Conservation (phyloP, 2,888 invertebrate species). For the Phortica okadai region DNA sequence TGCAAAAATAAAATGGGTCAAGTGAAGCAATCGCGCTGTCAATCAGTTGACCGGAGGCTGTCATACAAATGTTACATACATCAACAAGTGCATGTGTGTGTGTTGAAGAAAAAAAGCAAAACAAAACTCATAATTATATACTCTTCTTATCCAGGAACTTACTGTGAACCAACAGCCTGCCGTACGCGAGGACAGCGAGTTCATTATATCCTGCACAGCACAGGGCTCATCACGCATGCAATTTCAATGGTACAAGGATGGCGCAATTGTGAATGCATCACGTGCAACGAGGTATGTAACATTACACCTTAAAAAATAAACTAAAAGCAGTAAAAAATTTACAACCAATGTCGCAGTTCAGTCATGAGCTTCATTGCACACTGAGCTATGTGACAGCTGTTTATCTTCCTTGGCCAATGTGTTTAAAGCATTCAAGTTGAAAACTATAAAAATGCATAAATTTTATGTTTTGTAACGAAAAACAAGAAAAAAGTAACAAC, state of each 20-base stretch:
- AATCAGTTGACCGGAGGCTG: neutral
- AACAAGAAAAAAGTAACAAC: neutral
- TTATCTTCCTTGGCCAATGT: constrained; percentile 2
- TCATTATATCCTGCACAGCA: constrained; percentile 86
- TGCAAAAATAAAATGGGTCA: neutral
- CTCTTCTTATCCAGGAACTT: constrained; percentile 76
- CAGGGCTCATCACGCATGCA: constrained; percentile 85
- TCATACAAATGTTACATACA: constrained; percentile 14
- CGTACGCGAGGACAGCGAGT: constrained; percentile 85
- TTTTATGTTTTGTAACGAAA: neutral
- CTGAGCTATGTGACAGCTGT: constrained; percentile 39
- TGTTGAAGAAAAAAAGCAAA: neutral
- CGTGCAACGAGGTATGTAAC: constrained; percentile 82
- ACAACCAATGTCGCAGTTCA: too few species aligned
- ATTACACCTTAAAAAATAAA: neutral
- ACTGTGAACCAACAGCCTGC: constrained; percentile 78
- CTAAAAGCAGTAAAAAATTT: neutral
- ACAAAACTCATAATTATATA: neutral
- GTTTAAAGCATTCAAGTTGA: constrained; percentile 30
- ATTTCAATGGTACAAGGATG: constrained; percentile 91
- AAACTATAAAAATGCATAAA: constrained; percentile 38
- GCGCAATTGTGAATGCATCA: constrained; percentile 84
- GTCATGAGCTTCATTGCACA: neutral
- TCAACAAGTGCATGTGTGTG: neutral
- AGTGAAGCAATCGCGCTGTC: neutral